Evolutionary conservation across 2,888 invertebrate genomes (phyloP).

Genomic region (Eupithecia centaureata): DNA sequence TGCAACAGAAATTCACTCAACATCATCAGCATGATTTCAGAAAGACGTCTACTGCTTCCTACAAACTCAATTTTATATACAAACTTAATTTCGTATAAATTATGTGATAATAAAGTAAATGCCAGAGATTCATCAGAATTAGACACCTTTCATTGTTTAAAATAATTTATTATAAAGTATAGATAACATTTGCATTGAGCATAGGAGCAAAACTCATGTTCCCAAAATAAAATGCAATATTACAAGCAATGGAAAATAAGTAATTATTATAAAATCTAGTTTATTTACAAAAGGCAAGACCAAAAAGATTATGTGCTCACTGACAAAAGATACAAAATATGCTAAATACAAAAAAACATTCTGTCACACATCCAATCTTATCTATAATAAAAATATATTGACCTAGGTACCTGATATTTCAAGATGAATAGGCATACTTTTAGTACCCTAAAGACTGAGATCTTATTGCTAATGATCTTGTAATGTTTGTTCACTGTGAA

Average conservation of each 20-base stretch:
- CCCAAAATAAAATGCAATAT: constrained; percentile 26
- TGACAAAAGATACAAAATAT: background rate
- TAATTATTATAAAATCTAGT: constrained; percentile 5
- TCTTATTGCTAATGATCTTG: background rate
- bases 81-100: background rate
- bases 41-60: background rate
- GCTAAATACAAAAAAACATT: background rate
- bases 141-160: background rate
- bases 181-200: constrained; percentile 9
- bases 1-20: no score
- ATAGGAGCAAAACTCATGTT: constrained; percentile 19
- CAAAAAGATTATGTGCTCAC: background rate
- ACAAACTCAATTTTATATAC: no score
- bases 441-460: background rate
- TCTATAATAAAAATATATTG: background rate
- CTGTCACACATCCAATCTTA: background rate
- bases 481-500: constrained; percentile 8
- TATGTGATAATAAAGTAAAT: background rate
- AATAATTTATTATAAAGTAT: constrained; percentile 12
- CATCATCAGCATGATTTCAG: background rate
- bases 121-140: background rate
- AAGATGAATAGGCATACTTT: background rate
- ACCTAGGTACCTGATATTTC: background rate
- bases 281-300: constrained; percentile 31
- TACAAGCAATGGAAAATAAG: background rate